phyloP scores from a whole-genome alignment of 1,140 invertebrate species.

The Hylaeus volcanicus region DNA sequence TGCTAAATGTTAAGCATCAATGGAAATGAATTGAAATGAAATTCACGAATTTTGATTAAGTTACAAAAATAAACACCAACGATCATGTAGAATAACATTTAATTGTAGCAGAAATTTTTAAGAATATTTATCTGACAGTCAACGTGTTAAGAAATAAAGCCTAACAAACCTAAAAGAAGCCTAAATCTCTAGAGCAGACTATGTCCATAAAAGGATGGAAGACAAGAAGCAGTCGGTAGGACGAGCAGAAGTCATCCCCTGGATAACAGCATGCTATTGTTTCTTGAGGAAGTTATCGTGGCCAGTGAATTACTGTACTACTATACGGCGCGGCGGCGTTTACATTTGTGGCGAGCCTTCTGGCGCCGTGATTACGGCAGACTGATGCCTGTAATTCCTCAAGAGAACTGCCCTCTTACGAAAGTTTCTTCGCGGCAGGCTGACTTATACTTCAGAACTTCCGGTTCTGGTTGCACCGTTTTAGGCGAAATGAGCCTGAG shows the following conservation, averaged over 20 bases:
- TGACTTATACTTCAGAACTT: constrained; percentile 56
- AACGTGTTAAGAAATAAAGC: too few species aligned
- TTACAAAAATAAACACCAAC: too few species aligned
- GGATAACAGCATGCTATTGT: constrained; percentile 49
- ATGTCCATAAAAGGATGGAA: too few species aligned
- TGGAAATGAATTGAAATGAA: too few species aligned
- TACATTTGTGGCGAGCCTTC: constrained; percentile 55
- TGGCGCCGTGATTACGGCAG: constrained; percentile 63
- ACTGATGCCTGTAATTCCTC: constrained; percentile 65
- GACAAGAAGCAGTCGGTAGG: not conserved
- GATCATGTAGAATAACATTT: too few species aligned
- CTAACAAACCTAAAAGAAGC: too few species aligned
- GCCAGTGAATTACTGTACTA: constrained; percentile 50
- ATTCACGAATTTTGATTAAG: too few species aligned
- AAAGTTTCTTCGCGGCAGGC: constrained; percentile 56
- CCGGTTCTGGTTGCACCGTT: constrained; percentile 4
- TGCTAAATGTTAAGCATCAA: too few species aligned
- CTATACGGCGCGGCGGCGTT: constrained; percentile 24
- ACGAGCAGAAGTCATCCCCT: constrained; percentile 1
- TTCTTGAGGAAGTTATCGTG: constrained; percentile 35
- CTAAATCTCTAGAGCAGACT: too few species aligned
- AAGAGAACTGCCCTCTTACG: constrained; percentile 63
- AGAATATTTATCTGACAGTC: too few species aligned
- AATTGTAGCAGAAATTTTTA: too few species aligned
- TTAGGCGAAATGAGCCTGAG: not conserved